Percentiles rank a stretch among this genome's conserved stretches.
Evolutionary conservation across 37 sponge, comb jelly and placozoan genomes (phyloP).

Genomic region (Oopsacas minuta): DNA sequence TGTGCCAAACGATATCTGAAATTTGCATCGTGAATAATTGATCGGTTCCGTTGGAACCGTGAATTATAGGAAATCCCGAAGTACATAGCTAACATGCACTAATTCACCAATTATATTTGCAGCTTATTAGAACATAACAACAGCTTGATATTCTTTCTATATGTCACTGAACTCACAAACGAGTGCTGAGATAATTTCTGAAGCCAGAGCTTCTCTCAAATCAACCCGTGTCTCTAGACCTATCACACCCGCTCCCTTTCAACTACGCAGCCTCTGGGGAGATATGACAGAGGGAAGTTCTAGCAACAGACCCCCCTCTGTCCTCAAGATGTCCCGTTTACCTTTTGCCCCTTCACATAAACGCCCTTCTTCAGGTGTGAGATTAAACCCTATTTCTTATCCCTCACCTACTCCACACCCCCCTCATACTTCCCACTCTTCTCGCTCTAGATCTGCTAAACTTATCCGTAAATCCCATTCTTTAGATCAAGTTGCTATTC

Average conservation of each 20-base stretch:
- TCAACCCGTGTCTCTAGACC: neutral
- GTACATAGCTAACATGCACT: no score
- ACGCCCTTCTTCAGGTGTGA: neutral
- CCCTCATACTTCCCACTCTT: neutral
- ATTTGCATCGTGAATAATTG: no score
- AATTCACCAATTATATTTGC: no score
- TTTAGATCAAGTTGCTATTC: neutral
- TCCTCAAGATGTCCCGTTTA: neutral
- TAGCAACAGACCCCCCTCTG: neutral
- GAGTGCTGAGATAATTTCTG: conserved; percentile 3
- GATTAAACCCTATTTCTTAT: neutral
- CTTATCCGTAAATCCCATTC: conserved; percentile 2
- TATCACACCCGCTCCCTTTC: neutral
- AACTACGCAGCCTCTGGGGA: neutral
- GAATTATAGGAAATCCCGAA: no score
- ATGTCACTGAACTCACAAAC: neutral
- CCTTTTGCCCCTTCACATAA: neutral
- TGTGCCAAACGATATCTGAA: no score
- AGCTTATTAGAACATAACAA: no score
- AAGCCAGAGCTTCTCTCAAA: conserved; percentile 9
- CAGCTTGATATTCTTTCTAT: no score
- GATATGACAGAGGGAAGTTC: neutral
- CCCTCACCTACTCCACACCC: neutral
- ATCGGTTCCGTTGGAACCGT: no score
- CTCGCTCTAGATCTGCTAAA: neutral